Conservation (phyloP, 2,113 vertebrate species). For the Anolis carolinensis region DNA sequence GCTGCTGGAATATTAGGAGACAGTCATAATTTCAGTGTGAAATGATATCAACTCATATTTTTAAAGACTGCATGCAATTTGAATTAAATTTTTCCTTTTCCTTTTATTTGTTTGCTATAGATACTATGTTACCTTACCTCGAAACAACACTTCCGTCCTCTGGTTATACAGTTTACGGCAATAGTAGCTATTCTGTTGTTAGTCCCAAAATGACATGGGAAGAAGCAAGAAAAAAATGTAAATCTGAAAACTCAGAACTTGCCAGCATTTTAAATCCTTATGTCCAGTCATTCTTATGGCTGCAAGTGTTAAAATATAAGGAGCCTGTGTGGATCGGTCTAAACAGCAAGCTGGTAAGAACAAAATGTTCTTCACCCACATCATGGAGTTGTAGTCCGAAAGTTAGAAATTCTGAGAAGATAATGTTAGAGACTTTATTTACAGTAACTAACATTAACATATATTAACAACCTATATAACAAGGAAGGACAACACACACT, state of each 20-base stretch:
- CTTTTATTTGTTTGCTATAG: slow-evolving; percentile 54
- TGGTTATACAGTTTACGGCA: slow-evolving; percentile 73
- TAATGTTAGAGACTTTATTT: no score
- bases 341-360: slow-evolving; percentile 82
- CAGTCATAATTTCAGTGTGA: background rate
- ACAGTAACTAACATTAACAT: background rate
- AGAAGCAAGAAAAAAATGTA: slow-evolving; percentile 85
- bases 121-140: slow-evolving; percentile 70
- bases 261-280: slow-evolving; percentile 80
- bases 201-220: slow-evolving; percentile 86
- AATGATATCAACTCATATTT: background rate
- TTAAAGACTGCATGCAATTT: background rate
- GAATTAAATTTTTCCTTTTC: background rate
- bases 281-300: slow-evolving; percentile 72
- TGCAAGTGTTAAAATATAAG: slow-evolving; percentile 71
- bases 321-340: slow-evolving; percentile 88
- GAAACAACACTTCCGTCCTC: slow-evolving; percentile 63
- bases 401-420: background rate
- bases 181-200: slow-evolving; percentile 81
- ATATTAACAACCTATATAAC: no score
- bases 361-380: accelerated
- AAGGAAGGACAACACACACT: no score
- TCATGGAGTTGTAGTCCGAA: background rate
- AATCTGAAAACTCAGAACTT: slow-evolving; percentile 82
- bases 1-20: background rate